Evolutionary conservation across 2,888 invertebrate species (phyloP), one percentile per base, ranked within the genome.

Genomic region (Catocala nupta): DNA sequence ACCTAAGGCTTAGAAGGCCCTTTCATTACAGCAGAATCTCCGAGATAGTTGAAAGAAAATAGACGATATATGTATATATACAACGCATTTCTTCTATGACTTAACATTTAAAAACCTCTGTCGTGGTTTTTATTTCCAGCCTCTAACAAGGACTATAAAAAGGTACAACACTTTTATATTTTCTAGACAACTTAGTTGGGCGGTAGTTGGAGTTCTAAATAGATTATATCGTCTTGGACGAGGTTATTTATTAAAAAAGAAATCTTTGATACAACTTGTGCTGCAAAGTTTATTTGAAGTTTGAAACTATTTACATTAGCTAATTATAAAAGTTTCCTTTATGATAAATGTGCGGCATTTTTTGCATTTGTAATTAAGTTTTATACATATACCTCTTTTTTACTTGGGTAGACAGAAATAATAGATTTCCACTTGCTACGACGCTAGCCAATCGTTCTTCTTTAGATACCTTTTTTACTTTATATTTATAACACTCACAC

Each of bases 121-220:
- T 51, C 51, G 11, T 39, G 16, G 51, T 16, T 55, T 60, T 47
- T 39, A 51, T 51, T 36, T 51, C 12, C 49, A 25, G 7, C 48
- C 49, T 43, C 36, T 50, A 57, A 43, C 50, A 51, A 12, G 36
- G 36, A 36, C 5, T 36, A 12, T 51, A 51, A 51, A 51, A 51
- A 51, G 51, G 12, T 12, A 51, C 49, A 5, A 34, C 12, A 8
- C 10, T 51, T 50, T 68, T 59, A 25, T 25, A n/a, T 25, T 25
- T 61, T n/a, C 43, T 42, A 57, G 43, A 73, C 62, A 62, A 69
- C 49, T 62, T 57, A 52, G 53, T 52, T 59, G 55, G 9, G 51
- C 34, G 16, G 47, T 49, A 62, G 62, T 59, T 50, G 13, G 56
- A 63, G 48, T 71, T 68, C 11, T 59, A 59, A 72, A 51, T 16